Conservation (phyloP, 2,113 vertebrate species). For the Uria aalge region DNA sequence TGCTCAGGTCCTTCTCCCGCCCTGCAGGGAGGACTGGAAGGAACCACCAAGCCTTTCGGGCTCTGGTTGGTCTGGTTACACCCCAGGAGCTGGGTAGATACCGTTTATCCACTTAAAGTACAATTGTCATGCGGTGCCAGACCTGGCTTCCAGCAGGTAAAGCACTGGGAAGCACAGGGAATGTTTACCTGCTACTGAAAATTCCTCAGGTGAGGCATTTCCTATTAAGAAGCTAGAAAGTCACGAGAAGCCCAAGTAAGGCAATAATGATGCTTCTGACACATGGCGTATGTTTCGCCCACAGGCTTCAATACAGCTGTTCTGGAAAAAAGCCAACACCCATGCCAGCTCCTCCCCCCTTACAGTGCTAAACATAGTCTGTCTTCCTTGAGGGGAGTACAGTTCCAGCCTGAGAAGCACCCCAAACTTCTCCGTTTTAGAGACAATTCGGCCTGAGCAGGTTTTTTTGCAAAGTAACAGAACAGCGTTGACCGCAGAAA, state of each 20-base stretch:
- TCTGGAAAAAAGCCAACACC: not conserved
- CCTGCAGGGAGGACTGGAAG: not conserved
- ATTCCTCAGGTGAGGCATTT: not conserved
- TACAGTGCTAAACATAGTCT: accelerated
- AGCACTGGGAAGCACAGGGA: not conserved
- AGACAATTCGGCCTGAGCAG: not conserved
- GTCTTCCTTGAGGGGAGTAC: not conserved
- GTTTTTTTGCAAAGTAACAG: not conserved
- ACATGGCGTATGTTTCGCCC: accelerated
- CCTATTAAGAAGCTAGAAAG: not conserved
- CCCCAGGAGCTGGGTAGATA: not conserved
- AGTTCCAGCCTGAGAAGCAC: not conserved
- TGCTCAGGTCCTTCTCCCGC: not conserved
- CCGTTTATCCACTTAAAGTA: not conserved
- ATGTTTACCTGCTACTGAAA: not conserved
- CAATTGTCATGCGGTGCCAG: accelerated
- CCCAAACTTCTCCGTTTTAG: not conserved
- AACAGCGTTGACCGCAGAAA: not conserved
- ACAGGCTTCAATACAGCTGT: not conserved
- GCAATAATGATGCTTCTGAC: not conserved
- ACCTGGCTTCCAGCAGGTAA: not conserved
- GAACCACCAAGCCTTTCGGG: not conserved
- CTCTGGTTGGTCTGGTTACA: not conserved
- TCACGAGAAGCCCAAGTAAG: not conserved
- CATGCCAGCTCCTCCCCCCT: not conserved